Percentiles rank a stretch among this genome's conserved stretches.
Evolutionary conservation across 1,140 invertebrate genomes (phyloP).

Genomic region (Protaetia brevitarsis): DNA sequence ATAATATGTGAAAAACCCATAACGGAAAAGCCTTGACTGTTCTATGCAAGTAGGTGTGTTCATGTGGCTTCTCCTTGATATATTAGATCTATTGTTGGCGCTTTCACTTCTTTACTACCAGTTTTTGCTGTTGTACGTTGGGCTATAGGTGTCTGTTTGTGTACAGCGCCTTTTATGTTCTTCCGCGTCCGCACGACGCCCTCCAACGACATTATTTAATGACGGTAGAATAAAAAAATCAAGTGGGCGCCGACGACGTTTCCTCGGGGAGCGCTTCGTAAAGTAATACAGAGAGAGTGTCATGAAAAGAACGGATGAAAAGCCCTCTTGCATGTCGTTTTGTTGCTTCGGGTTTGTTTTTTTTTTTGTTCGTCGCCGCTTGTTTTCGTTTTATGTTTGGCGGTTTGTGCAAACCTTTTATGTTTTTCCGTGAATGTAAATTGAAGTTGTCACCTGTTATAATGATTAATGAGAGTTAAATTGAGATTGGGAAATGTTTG

Average conservation of each 20-base stretch:
- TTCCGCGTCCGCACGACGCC: background rate
- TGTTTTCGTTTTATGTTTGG: background rate
- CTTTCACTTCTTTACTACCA: background rate
- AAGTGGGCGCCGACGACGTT: background rate
- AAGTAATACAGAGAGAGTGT: background rate
- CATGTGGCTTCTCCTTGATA: no score
- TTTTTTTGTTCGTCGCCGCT: background rate
- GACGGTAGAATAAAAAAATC: background rate
- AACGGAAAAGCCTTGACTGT: no score
- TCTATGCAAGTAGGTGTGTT: no score
- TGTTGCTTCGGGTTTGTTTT: background rate
- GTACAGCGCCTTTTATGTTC: background rate
- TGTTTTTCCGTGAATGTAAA: constrained; percentile 9
- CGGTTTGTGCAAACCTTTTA: background rate
- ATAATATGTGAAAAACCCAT: no score
- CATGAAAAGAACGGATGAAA: background rate
- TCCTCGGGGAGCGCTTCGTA: background rate
- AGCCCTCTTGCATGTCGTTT: constrained; percentile 5
- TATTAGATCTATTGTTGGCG: background rate
- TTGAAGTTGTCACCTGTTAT: background rate
- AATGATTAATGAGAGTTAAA: background rate
- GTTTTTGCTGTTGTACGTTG: background rate
- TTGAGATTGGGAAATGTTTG: no score
- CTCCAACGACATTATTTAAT: background rate
- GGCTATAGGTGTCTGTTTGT: background rate